These are phyloP conservation scores for Vidua macroura DNA, from an alignment of 2,113 vertebrate species.

Conservation along the genomic window DNA sequence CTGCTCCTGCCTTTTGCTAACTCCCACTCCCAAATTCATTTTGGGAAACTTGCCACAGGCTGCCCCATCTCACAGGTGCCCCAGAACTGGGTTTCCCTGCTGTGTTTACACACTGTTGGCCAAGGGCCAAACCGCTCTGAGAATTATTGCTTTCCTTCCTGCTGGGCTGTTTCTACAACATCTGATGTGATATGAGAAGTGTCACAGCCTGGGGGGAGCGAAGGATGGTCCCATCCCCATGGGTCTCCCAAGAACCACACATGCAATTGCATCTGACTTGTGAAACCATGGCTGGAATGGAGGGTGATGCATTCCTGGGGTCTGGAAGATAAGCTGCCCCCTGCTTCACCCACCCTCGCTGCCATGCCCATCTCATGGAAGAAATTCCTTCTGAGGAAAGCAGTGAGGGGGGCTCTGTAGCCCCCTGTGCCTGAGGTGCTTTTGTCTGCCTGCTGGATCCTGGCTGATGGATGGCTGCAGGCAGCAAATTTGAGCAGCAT, in stretches of 20 bases:
- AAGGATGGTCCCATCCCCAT: neutral
- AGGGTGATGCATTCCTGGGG: neutral
- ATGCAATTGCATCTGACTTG: neutral
- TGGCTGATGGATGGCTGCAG: conserved; percentile 17
- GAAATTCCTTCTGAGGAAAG: neutral
- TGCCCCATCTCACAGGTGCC: neutral
- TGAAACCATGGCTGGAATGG: neutral
- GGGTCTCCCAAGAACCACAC: accelerated
- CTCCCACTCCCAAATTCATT: neutral
- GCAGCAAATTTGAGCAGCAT: conserved; percentile 21
- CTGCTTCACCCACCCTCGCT: accelerated
- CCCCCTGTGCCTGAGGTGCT: neutral
- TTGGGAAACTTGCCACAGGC: neutral
- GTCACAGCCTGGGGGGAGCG: neutral
- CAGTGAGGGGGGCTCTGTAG: neutral
- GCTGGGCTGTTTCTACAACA: neutral
- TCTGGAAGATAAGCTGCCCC: neutral
- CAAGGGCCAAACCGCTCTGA: neutral
- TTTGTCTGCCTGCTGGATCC: neutral
- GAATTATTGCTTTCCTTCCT: neutral
- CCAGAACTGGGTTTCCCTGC: neutral
- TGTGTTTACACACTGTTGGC: neutral
- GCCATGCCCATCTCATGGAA: accelerated
- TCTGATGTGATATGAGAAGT: accelerated
- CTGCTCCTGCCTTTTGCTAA: neutral